Base-by-base conservation (phyloP, 2,797 vertebrate species). In the Sandelia bainsii region DNA sequence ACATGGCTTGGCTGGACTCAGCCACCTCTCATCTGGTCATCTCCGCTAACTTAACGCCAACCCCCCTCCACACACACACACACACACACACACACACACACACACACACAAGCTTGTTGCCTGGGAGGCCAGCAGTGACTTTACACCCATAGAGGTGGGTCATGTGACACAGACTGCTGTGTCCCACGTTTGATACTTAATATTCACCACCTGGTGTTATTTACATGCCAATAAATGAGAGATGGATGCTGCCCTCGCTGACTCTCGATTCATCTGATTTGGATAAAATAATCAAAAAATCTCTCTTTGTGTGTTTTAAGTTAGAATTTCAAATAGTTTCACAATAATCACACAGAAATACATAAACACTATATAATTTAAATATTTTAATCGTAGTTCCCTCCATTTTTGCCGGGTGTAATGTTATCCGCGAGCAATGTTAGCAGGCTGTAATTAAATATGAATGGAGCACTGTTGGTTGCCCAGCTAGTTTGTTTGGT, bases 401-500 rank as follows among this genome's bases (percentile, higher is more conserved):
- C 59, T 51, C 48, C 29, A n/a, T 75, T 77, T 73, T 66, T 63
- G 69, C 74, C 52, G 40, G 53, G 75, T 90, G 93, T 93, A 93
- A 94, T 79, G 67, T 85, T 91, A 94, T 84, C 89, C 67, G 19
- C 44, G 13, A 63, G 82, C 56, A 32, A 90, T 84, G 92, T 93
- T 91, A 87, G 87, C 87, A 86, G 91, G 80, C 82, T 89, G 88
- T 92, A 93, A 95, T 95, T 94, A 94, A 94, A 95, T 93, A 94
- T 94, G 91, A 92, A 95, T 93, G 91, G 86, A 82, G 88, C 62
- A 76, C 77, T 87, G 90, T 83, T 87, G 91, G 87, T 92, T 87
- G 89, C 91, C 81, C 74, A 61, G 77, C 80, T 83, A 85, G 85
- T 91, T 93, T 90, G 87, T 93, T 92, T 89, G 86, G 54, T 80